phyloP scores from a whole-genome alignment of 2,888 invertebrate genomes.

The Microctonus hyperodae region DNA sequence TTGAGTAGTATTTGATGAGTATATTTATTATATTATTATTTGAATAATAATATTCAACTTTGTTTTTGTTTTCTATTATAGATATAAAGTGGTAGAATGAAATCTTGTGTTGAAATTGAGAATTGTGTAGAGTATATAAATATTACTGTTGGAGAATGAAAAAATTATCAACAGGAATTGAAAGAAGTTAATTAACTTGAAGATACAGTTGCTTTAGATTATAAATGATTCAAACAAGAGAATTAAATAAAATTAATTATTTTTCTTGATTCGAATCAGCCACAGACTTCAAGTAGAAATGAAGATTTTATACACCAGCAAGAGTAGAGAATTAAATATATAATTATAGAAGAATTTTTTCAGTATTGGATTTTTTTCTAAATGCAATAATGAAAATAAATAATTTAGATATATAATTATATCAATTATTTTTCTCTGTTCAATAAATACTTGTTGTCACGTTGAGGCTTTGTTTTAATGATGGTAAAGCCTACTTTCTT shows the following conservation, averaged over 20 bases:
- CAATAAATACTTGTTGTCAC: not conserved
- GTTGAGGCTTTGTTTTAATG: not conserved
- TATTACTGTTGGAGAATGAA: not conserved
- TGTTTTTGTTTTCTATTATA: not conserved
- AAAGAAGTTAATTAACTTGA: not conserved
- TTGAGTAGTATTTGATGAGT: too few species aligned
- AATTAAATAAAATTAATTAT: not conserved
- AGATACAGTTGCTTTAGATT: not conserved
- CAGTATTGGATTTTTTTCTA: not conserved
- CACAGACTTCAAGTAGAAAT: not conserved
- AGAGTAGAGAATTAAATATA: not conserved
- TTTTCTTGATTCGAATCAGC: too few species aligned
- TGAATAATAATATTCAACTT: not conserved
- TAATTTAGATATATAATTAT: too few species aligned
- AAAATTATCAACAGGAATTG: not conserved
- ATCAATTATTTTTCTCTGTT: too few species aligned
- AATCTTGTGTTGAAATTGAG: constrained; percentile 23
- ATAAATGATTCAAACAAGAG: not conserved
- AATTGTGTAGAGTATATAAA: constrained; percentile 4
- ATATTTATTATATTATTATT: too few species aligned
- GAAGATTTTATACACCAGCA: not conserved
- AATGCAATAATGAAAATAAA: too few species aligned
- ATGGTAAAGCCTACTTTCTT: constrained; percentile 12
- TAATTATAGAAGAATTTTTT: not conserved
- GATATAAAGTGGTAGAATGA: constrained; percentile 47